Evolutionary conservation across 2,888 invertebrate genomes (phyloP).

Genomic region (Byasa hedistus): DNA sequence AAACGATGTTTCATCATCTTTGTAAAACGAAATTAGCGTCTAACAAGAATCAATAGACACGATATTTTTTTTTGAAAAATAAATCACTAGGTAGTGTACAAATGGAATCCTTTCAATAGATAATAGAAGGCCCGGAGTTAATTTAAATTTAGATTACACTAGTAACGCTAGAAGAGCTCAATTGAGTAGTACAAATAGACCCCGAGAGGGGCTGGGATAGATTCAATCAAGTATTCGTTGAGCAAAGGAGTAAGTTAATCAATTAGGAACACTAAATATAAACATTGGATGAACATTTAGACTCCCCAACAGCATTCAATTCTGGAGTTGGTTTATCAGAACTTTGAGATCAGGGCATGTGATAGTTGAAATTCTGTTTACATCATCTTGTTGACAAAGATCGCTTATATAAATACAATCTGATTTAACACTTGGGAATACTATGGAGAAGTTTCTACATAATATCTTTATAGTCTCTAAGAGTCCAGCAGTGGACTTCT

Average conservation of each 20-base stretch:
- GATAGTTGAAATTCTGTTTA: not conserved
- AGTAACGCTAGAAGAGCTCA: not conserved
- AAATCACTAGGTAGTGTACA: not conserved
- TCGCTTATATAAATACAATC: not conserved
- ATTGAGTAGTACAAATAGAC: not conserved
- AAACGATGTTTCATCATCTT: no score
- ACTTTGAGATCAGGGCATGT: not conserved
- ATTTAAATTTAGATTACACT: not conserved
- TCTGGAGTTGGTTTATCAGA: not conserved
- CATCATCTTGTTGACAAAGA: no score
- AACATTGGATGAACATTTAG: not conserved
- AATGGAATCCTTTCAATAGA: not conserved
- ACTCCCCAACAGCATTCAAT: not conserved
- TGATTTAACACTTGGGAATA: not conserved
- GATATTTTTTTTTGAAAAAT: not conserved
- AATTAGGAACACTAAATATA: not conserved
- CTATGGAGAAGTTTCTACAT: not conserved
- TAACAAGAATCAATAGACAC: no score
- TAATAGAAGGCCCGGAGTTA: not conserved
- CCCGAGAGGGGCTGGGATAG: not conserved
- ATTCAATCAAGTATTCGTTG: constrained; percentile 5
- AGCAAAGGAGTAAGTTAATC: constrained; percentile 1
- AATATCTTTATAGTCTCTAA: not conserved
- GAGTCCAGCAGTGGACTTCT: no score
- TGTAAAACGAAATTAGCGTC: no score